phyloP scores from a whole-genome alignment of 2,888 invertebrate species.

The Belgica antarctica region DNA sequence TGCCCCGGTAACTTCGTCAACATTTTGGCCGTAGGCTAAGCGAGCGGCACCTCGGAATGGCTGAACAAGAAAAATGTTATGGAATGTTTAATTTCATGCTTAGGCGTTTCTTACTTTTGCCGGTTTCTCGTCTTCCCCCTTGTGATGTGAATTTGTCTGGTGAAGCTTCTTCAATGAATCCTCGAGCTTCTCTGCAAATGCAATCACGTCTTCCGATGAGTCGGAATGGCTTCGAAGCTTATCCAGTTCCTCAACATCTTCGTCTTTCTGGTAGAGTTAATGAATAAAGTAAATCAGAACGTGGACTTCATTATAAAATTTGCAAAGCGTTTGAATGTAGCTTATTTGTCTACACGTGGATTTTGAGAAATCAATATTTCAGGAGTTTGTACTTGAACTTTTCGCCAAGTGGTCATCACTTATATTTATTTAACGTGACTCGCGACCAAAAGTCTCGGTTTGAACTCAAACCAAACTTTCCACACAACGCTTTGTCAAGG shows the following conservation, averaged over 20 bases:
- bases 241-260: slow-evolving; percentile 12
- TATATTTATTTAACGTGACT: too few species aligned
- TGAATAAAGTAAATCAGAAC: neutral
- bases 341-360: neutral
- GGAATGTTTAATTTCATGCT: neutral
- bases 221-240: too few species aligned
- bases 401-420: too few species aligned
- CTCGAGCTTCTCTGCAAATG: neutral
- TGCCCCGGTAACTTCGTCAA: neutral
- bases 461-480: too few species aligned
- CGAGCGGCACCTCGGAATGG: slow-evolving; percentile 64
- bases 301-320: too few species aligned
- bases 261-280: slow-evolving; percentile 5
- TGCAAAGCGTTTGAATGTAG: too few species aligned
- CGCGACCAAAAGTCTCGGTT: too few species aligned
- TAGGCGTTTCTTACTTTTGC: neutral
- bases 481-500: too few species aligned
- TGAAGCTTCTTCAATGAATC: slow-evolving; percentile 28
- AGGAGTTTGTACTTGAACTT: too few species aligned
- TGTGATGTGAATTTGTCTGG: neutral
- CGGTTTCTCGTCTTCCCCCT: neutral
- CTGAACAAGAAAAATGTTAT: slow-evolving; percentile 51
- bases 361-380: neutral
- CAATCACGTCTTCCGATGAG: too few species aligned
- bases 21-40: slow-evolving; percentile 48